Conservation (phyloP, 2,113 vertebrate species). For the Mixornis gularis region DNA sequence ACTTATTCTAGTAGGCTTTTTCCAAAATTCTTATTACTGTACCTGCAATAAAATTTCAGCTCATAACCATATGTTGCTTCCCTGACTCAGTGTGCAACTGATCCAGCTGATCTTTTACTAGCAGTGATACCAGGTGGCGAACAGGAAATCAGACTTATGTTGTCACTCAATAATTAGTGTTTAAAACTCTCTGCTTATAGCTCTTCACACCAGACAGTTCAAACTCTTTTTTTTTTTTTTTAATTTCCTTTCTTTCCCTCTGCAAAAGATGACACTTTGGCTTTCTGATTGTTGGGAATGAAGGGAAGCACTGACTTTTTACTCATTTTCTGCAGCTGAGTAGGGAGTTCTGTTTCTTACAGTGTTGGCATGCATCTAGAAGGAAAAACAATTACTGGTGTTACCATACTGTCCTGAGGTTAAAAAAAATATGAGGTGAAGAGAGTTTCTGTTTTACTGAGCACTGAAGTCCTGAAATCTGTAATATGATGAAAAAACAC, state of each 20-base stretch:
- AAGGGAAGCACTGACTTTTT: not conserved
- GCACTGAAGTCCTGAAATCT: not conserved
- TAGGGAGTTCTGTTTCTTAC: not conserved
- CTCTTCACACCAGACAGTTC: not conserved
- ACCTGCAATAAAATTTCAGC: not conserved
- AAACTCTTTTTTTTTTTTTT: not conserved
- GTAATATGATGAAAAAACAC: not conserved
- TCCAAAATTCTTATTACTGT: not conserved
- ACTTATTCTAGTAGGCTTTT: not conserved
- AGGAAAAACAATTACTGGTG: not conserved
- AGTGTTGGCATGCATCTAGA: not conserved
- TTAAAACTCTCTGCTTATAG: not conserved
- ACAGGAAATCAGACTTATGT: not conserved
- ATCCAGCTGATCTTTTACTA: not conserved
- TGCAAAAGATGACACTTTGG: not conserved
- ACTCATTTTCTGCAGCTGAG: not conserved
- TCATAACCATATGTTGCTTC: not conserved
- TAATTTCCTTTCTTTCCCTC: not conserved
- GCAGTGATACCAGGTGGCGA: not conserved
- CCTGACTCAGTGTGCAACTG: not conserved
- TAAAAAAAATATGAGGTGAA: not conserved
- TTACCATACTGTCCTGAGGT: not conserved
- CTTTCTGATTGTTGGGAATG: not conserved
- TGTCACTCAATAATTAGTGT: not conserved
- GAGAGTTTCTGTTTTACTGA: not conserved